Base-by-base conservation (phyloP, 1,140 invertebrate genomes). In the Drosophila pandora region DNA sequence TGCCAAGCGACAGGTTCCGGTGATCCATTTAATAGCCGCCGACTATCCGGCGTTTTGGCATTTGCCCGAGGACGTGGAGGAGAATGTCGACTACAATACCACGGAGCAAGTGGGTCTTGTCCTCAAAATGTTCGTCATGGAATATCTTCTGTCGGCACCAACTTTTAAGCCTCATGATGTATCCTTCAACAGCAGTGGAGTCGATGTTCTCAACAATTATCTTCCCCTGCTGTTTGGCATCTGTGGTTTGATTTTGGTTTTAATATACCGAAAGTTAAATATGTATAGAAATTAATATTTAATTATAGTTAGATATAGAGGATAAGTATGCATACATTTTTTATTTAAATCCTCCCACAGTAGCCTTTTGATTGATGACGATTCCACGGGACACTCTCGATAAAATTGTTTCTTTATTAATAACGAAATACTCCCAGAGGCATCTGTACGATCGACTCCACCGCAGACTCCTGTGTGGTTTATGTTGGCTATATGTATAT, bases 1-100 rank as follows among this genome's bases (percentile, higher is more conserved):
- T 92, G 81, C 97, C 72, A 90, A 92, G 75, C 94, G 92, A 94
- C 94, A 96, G 96, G 70, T 84, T 7, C 60, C 65, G 0, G 76
- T 79, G 0, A 9, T 79, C 0, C 76, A 79, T 25, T 30, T 79
- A n/a, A 73, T 79, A 13, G 21, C 41, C 4, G 91, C 92, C 73
- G 67, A 34, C 3, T 28, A 30, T 17, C 25, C 41, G 8, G 6
- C 12, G 2, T 17, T 49, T 2, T 34, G 50, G 21, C 37, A 54
- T n/a, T 12, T 2, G 0, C 9, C 41, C 2, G 30, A 3, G 1
- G 65, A 50, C 25, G 28, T 72, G 17, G 34, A 23, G 7, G 1
- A 2, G 2, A 13, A 3, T 2, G n/a, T 71, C 3, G 50, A 72
- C 12, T 72, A 72, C 6, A 17, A 28, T 2, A 22, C 13, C 5